Evolutionary conservation across 2,888 invertebrate species (phyloP).

Genomic region (Aphrophora alni): DNA sequence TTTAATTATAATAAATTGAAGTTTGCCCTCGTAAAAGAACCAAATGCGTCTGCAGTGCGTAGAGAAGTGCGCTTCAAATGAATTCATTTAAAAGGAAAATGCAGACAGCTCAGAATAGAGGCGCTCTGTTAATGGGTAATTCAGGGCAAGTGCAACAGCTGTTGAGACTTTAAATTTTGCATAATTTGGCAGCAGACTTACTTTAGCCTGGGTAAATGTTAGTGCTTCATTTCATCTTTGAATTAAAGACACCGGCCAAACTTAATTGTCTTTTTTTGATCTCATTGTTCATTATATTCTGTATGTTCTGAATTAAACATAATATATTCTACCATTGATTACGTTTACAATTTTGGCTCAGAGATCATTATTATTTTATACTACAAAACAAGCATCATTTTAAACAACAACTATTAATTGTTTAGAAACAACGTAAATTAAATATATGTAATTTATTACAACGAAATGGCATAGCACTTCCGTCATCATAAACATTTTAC

Average conservation of each 20-base stretch:
- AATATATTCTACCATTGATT: too few relatives aligned
- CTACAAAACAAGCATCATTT: too few relatives aligned
- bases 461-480: too few relatives aligned
- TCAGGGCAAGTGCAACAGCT: not conserved
- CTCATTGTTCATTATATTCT: too few relatives aligned
- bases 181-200: conserved; percentile 1
- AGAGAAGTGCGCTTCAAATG: not conserved
- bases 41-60: not conserved
- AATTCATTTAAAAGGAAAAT: not conserved
- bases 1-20: too few relatives aligned
- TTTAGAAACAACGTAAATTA: too few relatives aligned
- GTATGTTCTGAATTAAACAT: too few relatives aligned
- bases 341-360: too few relatives aligned
- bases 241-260: not conserved
- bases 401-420: too few relatives aligned
- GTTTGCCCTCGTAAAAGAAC: not conserved
- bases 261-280: not conserved
- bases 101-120: not conserved
- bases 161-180: not conserved
- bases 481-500: not conserved
- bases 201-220: not conserved
- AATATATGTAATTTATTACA: too few relatives aligned
- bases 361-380: too few relatives aligned
- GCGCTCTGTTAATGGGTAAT: not conserved
- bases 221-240: not conserved